These are phyloP conservation scores for Trissolcus brochymenae DNA, from an alignment of 2,888 invertebrate species.

Conservation along the genomic window DNA sequence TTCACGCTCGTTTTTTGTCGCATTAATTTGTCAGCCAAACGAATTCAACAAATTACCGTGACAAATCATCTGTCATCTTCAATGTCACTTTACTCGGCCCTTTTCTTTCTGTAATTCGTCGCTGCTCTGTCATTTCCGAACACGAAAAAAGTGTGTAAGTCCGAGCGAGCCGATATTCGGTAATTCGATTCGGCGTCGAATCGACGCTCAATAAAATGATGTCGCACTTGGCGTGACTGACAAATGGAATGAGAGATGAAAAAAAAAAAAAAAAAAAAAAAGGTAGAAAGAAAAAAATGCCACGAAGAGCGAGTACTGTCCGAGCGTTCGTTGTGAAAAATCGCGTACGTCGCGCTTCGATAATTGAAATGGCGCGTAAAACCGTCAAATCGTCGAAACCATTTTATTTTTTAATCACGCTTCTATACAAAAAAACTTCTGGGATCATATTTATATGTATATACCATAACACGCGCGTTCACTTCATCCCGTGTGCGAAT, in stretches of 20 bases:
- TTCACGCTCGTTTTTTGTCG: conserved; percentile 18
- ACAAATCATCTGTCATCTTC: conserved; percentile 52
- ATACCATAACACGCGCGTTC: conserved; percentile 7
- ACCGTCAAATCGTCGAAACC: conserved; percentile 72
- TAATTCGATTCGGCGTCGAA: conserved; percentile 57
- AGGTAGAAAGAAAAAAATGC: conserved; percentile 51
- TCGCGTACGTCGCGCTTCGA: conserved; percentile 68
- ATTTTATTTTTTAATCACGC: conserved; percentile 73
- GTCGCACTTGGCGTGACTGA: conserved; percentile 70
- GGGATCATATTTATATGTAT: conserved; percentile 50
- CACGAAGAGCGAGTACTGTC: conserved; percentile 59
- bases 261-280: conserved; percentile 39
- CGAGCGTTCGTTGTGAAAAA: conserved; percentile 65
- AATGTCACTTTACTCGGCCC: conserved; percentile 42
- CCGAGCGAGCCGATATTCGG: conserved; percentile 52
- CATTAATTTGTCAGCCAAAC: conserved; percentile 38
- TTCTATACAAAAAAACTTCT: conserved; percentile 63
- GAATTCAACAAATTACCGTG: conserved; percentile 42
- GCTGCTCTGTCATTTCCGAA: conserved; percentile 49
- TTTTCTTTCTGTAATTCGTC: conserved; percentile 45
- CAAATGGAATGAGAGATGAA: conserved; percentile 63
- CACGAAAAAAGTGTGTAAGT: conserved; percentile 51
- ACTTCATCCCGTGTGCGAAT: background rate
- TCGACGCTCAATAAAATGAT: conserved; percentile 68
- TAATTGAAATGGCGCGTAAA: conserved; percentile 73